Evolutionary conservation across 2,888 invertebrate genomes (phyloP).

Genomic region (Tetropium fuscum): DNA sequence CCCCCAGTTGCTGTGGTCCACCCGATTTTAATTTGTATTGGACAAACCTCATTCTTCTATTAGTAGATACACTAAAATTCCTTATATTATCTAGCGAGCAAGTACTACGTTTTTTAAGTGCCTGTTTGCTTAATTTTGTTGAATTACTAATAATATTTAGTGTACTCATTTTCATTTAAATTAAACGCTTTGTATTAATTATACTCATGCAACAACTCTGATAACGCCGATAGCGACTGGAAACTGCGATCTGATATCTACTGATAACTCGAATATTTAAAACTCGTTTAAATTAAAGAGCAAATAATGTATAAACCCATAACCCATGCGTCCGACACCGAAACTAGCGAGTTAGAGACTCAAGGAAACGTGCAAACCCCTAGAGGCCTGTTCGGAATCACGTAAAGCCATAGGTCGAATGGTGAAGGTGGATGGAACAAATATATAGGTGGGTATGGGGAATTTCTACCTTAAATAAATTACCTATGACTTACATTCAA

Average conservation of each 20-base stretch:
- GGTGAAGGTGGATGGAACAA: no score
- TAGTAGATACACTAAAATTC: constrained; percentile 55
- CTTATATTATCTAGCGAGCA: constrained; percentile 31
- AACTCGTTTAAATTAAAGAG: constrained; percentile 9
- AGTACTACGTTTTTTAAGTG: neutral
- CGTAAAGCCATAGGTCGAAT: neutral
- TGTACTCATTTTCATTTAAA: constrained; percentile 7
- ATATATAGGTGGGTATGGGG: no score
- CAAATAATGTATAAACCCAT: neutral
- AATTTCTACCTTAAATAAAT: no score
- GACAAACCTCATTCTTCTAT: constrained; percentile 75
- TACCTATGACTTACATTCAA: no score
- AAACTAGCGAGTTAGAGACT: constrained; percentile 12
- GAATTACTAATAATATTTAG: constrained; percentile 8
- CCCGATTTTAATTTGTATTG: constrained; percentile 75
- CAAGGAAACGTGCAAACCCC: constrained; percentile 15
- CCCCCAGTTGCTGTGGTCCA: constrained; percentile 75
- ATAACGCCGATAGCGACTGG: neutral
- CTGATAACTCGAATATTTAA: neutral
- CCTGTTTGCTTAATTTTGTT: neutral
- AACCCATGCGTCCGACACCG: constrained; percentile 16
- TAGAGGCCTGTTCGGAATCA: constrained; percentile 3
- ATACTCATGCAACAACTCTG: neutral
- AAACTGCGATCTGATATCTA: constrained; percentile 13
- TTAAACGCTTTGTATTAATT: no score